Evolutionary conservation across 2,113 vertebrate genomes (phyloP).

Genomic region (Hippoglossus stenolepis): DNA sequence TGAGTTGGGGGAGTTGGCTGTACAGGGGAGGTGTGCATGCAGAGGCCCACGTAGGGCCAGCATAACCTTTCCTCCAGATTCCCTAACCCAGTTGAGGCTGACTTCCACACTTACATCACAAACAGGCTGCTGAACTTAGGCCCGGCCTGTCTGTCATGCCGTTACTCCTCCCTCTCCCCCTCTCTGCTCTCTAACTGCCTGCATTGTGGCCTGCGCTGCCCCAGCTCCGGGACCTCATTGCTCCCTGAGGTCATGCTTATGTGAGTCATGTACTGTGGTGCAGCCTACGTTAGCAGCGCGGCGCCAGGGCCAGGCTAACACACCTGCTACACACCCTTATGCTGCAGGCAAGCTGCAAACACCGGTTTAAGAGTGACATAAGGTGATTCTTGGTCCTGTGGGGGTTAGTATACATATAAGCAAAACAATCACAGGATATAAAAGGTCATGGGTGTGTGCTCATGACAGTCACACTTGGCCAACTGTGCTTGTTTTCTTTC

Average conservation of each 20-base stretch:
- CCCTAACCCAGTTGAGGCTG: constrained; percentile 62
- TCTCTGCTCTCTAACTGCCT: constrained; percentile 42
- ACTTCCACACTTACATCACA: constrained; percentile 75
- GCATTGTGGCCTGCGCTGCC: constrained; percentile 41
- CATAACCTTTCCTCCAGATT: constrained; percentile 81
- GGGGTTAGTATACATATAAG: background rate
- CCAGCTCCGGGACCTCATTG: constrained; percentile 44
- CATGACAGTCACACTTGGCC: background rate
- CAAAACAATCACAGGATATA: background rate
- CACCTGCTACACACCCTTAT: constrained; percentile 53
- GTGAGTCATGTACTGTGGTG: constrained; percentile 66
- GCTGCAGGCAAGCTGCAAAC: constrained; percentile 30
- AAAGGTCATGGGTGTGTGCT: background rate
- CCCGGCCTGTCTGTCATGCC: constrained; percentile 63
- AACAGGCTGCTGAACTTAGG: constrained; percentile 65
- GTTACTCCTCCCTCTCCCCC: constrained; percentile 53
- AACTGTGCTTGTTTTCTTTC: background rate
- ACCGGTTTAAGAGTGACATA: constrained; percentile 2
- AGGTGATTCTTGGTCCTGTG: background rate
- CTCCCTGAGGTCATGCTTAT: constrained; percentile 69
- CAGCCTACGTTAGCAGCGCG: constrained; percentile 31
- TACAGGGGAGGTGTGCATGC: constrained; percentile 61
- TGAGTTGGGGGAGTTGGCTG: constrained; percentile 57
- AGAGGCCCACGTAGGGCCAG: constrained; percentile 68
- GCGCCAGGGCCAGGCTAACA: constrained; percentile 22